Evolutionary conservation across 1,140 invertebrate species (phyloP).

Genomic region (Zaprionus taronus): DNA sequence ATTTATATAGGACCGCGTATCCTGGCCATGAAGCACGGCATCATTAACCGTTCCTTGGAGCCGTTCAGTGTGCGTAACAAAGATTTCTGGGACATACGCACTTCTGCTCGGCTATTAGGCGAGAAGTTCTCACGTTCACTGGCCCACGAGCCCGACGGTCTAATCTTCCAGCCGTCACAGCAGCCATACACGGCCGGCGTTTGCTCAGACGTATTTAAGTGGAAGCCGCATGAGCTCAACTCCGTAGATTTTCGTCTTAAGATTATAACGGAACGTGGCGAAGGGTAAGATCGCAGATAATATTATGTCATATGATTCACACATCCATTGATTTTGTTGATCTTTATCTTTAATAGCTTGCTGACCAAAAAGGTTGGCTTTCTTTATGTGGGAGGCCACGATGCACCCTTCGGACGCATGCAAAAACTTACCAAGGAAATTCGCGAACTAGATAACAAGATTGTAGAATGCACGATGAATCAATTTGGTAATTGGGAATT

Average conservation of each 20-base stretch:
- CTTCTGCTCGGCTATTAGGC: conserved; percentile 89
- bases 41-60: conserved; percentile 91
- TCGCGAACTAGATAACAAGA: conserved; percentile 94
- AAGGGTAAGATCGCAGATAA: conserved; percentile 85
- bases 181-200: conserved; percentile 93
- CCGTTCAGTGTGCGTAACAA: conserved; percentile 95
- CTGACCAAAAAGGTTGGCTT: conserved; percentile 88
- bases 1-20: conserved; percentile 86
- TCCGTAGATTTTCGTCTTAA: conserved; percentile 98
- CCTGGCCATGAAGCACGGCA: conserved; percentile 90
- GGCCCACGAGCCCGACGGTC: conserved; percentile 97
- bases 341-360: conserved; percentile 63
- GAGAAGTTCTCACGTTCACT: conserved; percentile 94
- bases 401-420: conserved; percentile 87
- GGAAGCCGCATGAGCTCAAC: conserved; percentile 97
- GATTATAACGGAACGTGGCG: conserved; percentile 89
- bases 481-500: conserved; percentile 94
- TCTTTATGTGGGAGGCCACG: conserved; percentile 91
- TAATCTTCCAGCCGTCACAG: conserved; percentile 97
- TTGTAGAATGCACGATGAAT: conserved; percentile 95
- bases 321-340: not conserved
- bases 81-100: conserved; percentile 93
- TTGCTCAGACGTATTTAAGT: conserved; percentile 95
- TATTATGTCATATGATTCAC: not conserved
- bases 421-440: conserved; percentile 93